phyloP scores from a whole-genome alignment of 2,113 vertebrate genomes.

The Probosciger aterrimus region DNA sequence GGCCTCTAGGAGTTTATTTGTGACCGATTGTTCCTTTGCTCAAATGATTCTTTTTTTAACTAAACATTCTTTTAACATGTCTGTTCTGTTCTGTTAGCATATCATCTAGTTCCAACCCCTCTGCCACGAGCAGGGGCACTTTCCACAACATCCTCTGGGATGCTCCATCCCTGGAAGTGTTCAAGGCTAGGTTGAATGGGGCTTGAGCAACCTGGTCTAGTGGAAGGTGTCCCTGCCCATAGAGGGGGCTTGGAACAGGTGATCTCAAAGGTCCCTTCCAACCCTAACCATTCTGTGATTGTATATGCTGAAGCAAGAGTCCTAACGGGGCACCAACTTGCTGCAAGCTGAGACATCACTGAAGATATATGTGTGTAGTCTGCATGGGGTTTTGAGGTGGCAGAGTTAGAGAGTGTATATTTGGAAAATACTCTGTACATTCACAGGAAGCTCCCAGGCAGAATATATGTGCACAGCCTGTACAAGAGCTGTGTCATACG shows the following conservation, averaged over 20 bases:
- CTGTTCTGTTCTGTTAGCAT: neutral
- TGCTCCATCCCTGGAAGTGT: neutral
- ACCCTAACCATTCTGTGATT: neutral
- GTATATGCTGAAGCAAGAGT: neutral
- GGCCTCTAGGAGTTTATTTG: neutral
- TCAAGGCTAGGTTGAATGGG: neutral
- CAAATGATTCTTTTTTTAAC: neutral
- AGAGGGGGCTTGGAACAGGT: neutral
- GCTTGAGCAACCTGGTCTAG: neutral
- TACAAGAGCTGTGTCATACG: accelerated
- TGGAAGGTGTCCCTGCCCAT: neutral
- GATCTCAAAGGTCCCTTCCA: neutral
- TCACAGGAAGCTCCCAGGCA: neutral
- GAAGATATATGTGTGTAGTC: neutral
- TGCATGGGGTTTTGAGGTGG: neutral
- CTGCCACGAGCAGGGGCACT: neutral
- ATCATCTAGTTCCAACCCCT: neutral
- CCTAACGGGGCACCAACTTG: neutral
- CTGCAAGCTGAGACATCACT: neutral
- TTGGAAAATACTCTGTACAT: neutral
- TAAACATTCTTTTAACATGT: neutral
- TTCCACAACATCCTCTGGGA: neutral
- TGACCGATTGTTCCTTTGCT: neutral
- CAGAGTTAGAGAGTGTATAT: neutral
- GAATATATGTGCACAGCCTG: neutral